Percentiles rank a stretch among this genome's conserved stretches.
Evolutionary conservation across 2,113 vertebrate genomes (phyloP).

Genomic region (Hippoglossus stenolepis): DNA sequence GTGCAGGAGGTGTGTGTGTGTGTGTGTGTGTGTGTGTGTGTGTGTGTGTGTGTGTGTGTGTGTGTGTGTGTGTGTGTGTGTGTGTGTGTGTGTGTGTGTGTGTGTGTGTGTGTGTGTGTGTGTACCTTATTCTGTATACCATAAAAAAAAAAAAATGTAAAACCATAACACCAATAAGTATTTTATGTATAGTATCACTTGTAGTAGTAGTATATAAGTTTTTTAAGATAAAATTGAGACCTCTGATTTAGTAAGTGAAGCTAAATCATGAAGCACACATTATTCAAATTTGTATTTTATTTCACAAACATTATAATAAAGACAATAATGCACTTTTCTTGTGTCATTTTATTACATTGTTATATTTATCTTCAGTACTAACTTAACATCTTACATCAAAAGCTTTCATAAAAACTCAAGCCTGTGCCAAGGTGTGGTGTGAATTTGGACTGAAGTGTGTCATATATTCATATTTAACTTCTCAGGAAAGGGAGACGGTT

Average conservation of each 20-base stretch:
- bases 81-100: constrained; percentile 69
- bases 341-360: background rate
- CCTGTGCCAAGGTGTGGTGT: background rate
- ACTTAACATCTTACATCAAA: background rate
- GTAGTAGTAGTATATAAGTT: too few relatives aligned
- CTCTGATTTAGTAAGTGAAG: too few relatives aligned
- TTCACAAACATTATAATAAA: too few relatives aligned
- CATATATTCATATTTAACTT: too few relatives aligned
- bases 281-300: too few relatives aligned
- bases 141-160: background rate
- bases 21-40: background rate
- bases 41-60: too few relatives aligned
- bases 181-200: too few relatives aligned
- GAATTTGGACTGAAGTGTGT: background rate
- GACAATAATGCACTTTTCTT: background rate
- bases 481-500: too few relatives aligned
- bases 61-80: background rate
- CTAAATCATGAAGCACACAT: too few relatives aligned
- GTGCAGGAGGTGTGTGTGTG: constrained; percentile 85
- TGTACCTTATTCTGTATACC: too few relatives aligned
- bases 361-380: background rate
- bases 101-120: background rate
- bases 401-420: background rate
- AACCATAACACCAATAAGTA: too few relatives aligned
- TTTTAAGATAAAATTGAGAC: too few relatives aligned